phyloP scores from a whole-genome alignment of 2,888 invertebrate species.

The Eulithis prunata region DNA sequence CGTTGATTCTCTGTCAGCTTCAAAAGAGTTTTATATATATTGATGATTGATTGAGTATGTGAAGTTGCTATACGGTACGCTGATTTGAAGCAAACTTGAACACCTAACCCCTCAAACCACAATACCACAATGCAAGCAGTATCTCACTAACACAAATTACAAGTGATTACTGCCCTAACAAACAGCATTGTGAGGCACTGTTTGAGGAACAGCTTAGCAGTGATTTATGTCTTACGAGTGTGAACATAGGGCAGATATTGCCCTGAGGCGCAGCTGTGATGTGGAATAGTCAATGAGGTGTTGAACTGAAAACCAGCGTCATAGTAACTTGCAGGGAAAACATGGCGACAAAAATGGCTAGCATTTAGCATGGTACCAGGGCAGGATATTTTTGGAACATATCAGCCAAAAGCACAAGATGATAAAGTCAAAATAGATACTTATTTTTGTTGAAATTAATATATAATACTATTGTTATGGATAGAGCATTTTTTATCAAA shows the following conservation, averaged over 20 bases:
- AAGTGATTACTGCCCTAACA: constrained; percentile 44
- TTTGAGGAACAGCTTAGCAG: constrained; percentile 52
- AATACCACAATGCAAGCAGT: constrained; percentile 17
- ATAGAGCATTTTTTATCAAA: no score
- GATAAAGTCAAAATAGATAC: no score
- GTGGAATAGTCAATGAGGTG: constrained; percentile 5
- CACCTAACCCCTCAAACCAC: constrained; percentile 22
- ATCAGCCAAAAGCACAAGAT: no score
- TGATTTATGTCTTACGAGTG: constrained; percentile 53
- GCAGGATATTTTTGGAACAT: no score
- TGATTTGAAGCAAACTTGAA: no score
- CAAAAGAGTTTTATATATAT: no score
- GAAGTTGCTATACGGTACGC: no score
- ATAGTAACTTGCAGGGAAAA: not conserved
- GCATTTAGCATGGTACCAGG: no score
- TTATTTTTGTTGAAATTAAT: no score
- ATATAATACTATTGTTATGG: no score
- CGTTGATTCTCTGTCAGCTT: no score
- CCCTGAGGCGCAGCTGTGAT: constrained; percentile 11
- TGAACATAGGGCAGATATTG: constrained; percentile 11
- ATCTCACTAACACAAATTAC: constrained; percentile 40
- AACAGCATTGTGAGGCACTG: constrained; percentile 40
- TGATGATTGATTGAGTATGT: no score
- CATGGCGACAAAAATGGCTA: not conserved
- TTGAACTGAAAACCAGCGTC: not conserved